phyloP scores from a whole-genome alignment of 2,113 vertebrate genomes.

The Halichoerus grypus region DNA sequence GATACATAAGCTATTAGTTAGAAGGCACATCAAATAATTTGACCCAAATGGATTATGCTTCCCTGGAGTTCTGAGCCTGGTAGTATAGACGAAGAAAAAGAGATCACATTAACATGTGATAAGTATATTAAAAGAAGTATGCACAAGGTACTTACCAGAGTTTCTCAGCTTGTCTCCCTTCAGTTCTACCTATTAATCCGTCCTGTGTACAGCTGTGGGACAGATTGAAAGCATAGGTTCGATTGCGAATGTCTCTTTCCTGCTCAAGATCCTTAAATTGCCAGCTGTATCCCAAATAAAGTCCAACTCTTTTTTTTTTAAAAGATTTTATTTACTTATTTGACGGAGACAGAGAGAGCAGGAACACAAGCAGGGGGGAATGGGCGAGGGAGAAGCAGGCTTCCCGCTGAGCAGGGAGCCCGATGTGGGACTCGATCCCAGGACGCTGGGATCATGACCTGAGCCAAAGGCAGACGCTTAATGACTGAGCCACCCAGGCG shows the following conservation, averaged over 20 bases:
- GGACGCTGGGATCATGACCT: too few relatives aligned
- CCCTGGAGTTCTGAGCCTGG: background rate
- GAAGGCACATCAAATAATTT: background rate
- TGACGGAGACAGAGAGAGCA: too few relatives aligned
- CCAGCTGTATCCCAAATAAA: background rate
- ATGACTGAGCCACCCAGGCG: too few relatives aligned
- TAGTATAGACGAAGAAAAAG: conserved; percentile 23
- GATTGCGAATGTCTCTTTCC: background rate
- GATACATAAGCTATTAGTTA: background rate
- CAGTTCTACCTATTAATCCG: background rate
- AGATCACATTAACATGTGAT: background rate
- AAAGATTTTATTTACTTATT: too few relatives aligned
- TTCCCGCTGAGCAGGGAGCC: too few relatives aligned
- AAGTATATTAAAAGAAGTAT: conserved; percentile 8
- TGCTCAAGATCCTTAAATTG: background rate
- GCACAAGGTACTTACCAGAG: background rate
- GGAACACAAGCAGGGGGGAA: too few relatives aligned
- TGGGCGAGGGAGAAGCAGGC: too few relatives aligned
- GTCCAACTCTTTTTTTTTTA: background rate
- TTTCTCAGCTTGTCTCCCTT: background rate
- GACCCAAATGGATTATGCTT: background rate
- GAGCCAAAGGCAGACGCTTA: too few relatives aligned
- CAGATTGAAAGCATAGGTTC: background rate
- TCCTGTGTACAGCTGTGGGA: background rate
- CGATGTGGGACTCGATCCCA: too few relatives aligned